phyloP scores from a whole-genome alignment of 1,140 invertebrate species.

The Megalonaias nervosa region DNA sequence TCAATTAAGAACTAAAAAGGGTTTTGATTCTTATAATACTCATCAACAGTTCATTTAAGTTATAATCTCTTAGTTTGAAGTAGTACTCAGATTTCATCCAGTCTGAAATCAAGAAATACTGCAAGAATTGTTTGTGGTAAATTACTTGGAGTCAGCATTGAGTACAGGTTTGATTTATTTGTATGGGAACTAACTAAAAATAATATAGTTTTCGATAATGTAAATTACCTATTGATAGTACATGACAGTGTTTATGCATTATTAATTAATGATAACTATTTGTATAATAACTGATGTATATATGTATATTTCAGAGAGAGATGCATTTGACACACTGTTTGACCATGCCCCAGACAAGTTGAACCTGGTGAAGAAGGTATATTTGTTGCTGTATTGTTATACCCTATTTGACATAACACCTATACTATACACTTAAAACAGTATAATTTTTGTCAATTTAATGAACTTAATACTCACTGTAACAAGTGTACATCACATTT shows the following conservation, averaged over 20 bases:
- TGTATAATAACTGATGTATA: conserved; percentile 1
- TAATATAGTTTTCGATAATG: background rate
- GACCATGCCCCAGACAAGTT: conserved; percentile 98
- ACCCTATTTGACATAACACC: background rate
- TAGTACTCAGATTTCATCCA: no score
- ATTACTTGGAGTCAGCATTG: no score
- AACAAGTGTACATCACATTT: background rate
- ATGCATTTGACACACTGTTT: conserved; percentile 99
- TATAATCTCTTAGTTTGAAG: no score
- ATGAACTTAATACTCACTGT: no score
- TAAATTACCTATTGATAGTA: background rate
- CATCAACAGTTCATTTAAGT: no score
- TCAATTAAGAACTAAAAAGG: no score
- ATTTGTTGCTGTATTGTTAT: conserved; percentile 7
- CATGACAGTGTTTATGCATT: background rate
- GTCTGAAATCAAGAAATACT: no score
- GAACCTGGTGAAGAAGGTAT: conserved; percentile 96
- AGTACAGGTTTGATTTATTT: no score
- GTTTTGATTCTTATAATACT: no score
- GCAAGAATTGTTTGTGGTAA: no score
- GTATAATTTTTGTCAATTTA: background rate
- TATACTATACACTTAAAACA: no score
- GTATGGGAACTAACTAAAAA: background rate
- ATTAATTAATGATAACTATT: background rate
- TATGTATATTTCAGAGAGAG: conserved; percentile 75